Percentiles rank a stretch among this genome's conserved stretches.
Evolutionary conservation across 2,797 vertebrate genomes (phyloP).

Genomic region (Chelon labrosus): DNA sequence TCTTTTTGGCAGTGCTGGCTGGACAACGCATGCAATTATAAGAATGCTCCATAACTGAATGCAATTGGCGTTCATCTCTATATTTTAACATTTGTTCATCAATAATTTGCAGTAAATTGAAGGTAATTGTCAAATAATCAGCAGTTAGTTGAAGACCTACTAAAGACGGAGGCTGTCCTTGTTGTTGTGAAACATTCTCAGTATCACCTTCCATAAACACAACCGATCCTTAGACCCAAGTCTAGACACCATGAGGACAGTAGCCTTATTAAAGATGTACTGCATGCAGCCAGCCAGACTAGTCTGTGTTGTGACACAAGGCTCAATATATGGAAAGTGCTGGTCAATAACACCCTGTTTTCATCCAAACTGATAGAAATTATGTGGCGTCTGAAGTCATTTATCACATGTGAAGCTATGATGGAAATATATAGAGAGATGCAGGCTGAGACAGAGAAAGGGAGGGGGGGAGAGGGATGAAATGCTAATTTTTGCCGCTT

Average conservation of each 20-base stretch:
- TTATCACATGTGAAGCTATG: conserved; percentile 61
- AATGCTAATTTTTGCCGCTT: conserved; percentile 91
- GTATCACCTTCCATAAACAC: conserved; percentile 24
- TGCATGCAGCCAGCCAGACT: conserved; percentile 1
- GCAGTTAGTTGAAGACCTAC: neutral
- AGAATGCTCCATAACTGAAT: neutral
- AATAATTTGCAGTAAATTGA: neutral
- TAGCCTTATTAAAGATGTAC: conserved; percentile 16
- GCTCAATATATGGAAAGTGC: conserved; percentile 43
- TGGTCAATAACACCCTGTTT: conserved; percentile 59
- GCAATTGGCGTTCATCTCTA: too few species aligned
- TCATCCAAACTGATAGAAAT: conserved; percentile 62
- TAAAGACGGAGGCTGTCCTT: conserved; percentile 3
- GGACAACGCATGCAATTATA: neutral
- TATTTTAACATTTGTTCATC: neutral
- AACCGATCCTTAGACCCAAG: conserved; percentile 25
- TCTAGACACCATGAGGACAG: neutral
- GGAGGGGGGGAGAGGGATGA: conserved; percentile 67
- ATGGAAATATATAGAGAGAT: conserved; percentile 61
- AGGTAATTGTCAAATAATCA: conserved; percentile 9
- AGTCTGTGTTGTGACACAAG: conserved; percentile 25
- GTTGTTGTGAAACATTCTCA: neutral
- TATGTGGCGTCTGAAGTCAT: conserved; percentile 56
- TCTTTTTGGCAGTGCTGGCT: neutral
- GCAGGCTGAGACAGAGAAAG: conserved; percentile 44